phyloP scores from a whole-genome alignment of 2,113 vertebrate genomes.

The Cepphus grylle region DNA sequence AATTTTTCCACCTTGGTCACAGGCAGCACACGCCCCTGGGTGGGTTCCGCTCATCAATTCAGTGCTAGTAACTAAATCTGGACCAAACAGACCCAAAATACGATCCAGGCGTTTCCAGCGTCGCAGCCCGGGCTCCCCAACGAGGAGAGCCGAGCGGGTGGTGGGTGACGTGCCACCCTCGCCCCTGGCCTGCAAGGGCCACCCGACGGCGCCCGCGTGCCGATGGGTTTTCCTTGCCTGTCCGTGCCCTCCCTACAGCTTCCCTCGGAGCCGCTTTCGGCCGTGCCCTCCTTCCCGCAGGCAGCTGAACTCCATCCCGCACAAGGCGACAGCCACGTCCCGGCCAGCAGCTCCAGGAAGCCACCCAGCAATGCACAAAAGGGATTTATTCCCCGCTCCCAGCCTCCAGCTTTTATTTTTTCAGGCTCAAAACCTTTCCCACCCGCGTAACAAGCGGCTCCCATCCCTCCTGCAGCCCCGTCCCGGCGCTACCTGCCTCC shows the following conservation, averaged over 20 bases:
- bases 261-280: not conserved
- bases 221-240: accelerated
- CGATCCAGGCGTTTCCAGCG: accelerated
- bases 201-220: accelerated
- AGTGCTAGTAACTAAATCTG: accelerated
- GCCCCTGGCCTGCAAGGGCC: not conserved
- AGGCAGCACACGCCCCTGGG: not conserved
- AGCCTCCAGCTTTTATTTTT: not conserved
- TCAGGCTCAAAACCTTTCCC: not conserved
- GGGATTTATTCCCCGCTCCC: not conserved
- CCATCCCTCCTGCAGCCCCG: not conserved
- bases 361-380: accelerated
- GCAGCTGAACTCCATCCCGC: not conserved
- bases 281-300: accelerated
- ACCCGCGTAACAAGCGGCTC: not conserved
- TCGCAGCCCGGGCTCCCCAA: not conserved
- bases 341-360: not conserved
- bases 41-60: accelerated
- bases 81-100: not conserved
- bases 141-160: accelerated
- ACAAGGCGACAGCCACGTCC: not conserved
- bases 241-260: accelerated
- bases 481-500: not conserved
- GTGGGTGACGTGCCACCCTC: not conserved
- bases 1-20: not conserved